These are phyloP conservation scores for Lasioglossum lativentre DNA, from an alignment of 2,888 invertebrate genomes.

Conservation along the genomic window DNA sequence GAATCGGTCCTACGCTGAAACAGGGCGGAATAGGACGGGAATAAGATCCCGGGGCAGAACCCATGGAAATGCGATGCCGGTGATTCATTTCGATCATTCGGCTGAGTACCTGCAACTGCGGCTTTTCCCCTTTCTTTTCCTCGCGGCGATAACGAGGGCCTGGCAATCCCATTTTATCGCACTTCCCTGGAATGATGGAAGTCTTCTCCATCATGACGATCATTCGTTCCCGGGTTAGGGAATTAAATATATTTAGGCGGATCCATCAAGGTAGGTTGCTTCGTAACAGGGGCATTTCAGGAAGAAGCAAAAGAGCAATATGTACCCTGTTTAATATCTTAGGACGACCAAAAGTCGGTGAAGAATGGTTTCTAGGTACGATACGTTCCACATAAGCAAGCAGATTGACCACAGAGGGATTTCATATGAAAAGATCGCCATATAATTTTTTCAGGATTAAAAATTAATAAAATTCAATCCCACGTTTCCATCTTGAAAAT, in stretches of 20 bases:
- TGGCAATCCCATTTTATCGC: conserved; percentile 69
- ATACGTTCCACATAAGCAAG: too few species aligned
- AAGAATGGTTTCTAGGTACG: too few species aligned
- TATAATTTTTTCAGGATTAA: too few species aligned
- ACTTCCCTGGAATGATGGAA: not conserved
- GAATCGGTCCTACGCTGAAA: conserved; percentile 29
- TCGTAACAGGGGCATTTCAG: not conserved
- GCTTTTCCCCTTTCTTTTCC: conserved; percentile 27
- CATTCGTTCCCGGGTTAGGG: conserved; percentile 1
- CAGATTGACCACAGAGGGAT: too few species aligned
- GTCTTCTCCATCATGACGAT: conserved; percentile 28
- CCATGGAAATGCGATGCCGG: conserved; percentile 21
- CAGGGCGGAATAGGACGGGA: conserved; percentile 12
- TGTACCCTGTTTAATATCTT: not conserved
- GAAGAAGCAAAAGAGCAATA: not conserved
- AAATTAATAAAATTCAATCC: too few species aligned
- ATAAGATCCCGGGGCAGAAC: conserved; percentile 1
- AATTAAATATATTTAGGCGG: conserved; percentile 18
- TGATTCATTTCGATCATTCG: conserved; percentile 47
- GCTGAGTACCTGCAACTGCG: conserved; percentile 23
- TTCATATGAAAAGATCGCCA: too few species aligned
- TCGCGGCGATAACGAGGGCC: conserved; percentile 68
- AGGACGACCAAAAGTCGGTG: too few species aligned
- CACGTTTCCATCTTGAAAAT: not conserved
- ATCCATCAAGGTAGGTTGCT: conserved; percentile 4